Evolutionary conservation across 1,140 invertebrate species (phyloP), one percentile per base, ranked within the genome.

Genomic region (Habropoda laboriosa): DNA sequence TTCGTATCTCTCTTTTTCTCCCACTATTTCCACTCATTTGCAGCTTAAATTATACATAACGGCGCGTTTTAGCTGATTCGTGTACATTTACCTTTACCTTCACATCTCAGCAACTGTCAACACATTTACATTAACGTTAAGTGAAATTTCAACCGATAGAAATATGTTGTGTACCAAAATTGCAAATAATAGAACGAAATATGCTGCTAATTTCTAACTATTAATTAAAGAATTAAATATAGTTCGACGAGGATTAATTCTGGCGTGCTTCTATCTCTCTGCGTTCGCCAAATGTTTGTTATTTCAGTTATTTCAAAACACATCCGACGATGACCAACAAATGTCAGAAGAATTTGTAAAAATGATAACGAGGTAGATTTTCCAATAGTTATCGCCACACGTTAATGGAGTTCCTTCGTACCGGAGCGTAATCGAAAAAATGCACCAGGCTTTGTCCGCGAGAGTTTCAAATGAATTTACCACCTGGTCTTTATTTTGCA

Each of bases 381-480:
- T 13, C 16, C 7, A 13, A 47, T 49, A 47, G 27, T 49, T 24
- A 47, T 13, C 40, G 5, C 12, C 21, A 18, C 5, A 1, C 30
- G 1, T 10, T 16, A 24, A 24, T 5, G 8, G 16, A 16, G 10
- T 63, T 12, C 16, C 13, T 27, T 13, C 7, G n/a, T 4, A 27
- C 7, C 12, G 21, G 18, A 13, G 6, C 21, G 27, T 24, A 18
- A 18, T 42, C 8, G 8, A 27, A 42, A 49, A 40, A 74, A 5
- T 5, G 8, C 1, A 24, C n/a, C 38, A 18, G 13, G 38, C n/a
- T 55, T 57, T 57, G 24, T 57, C 45, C 30, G 38, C 13, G 6
- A 16, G 18, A n/a, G 51, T 49, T 51, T 75, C 53, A 66, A 83
- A 83, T 40, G 61, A 83, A 80, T 72, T 58, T 42, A 83, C 70